phyloP scores from a whole-genome alignment of 2,888 invertebrate genomes.

The Drosophila anceps region DNA sequence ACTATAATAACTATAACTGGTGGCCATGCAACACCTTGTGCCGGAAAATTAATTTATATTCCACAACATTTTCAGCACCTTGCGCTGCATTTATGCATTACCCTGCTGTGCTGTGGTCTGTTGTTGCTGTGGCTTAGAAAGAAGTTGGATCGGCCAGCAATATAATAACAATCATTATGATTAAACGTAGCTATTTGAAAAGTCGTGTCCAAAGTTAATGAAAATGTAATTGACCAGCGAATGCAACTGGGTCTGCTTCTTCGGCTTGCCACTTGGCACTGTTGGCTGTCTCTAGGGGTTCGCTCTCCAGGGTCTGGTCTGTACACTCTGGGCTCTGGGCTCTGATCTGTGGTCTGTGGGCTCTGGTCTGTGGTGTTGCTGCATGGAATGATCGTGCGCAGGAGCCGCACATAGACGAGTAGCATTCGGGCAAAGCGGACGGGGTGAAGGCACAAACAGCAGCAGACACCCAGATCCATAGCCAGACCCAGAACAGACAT shows the following conservation, averaged over 20 bases:
- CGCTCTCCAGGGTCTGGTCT: conserved; percentile 7
- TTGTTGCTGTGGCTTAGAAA: conserved; percentile 56
- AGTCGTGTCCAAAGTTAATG: conserved; percentile 86
- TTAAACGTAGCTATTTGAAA: conserved; percentile 85
- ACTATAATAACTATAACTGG: conserved; percentile 38
- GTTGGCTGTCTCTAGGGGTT: conserved; percentile 25
- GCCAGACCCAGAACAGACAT: conserved; percentile 32
- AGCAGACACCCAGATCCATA: conserved; percentile 40
- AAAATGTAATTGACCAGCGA: conserved; percentile 86
- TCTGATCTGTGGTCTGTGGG: conserved; percentile 26
- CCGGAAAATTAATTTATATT: conserved; percentile 61
- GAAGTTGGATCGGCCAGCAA: conserved; percentile 33
- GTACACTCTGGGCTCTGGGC: not conserved
- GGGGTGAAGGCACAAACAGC: conserved; percentile 24
- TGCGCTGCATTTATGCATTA: conserved; percentile 49
- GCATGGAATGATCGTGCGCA: conserved; percentile 52
- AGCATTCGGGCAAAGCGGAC: conserved; percentile 21
- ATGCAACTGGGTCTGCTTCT: conserved; percentile 71
- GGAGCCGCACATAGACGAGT: conserved; percentile 50
- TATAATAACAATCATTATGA: conserved; percentile 85
- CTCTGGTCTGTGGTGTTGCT: conserved; percentile 45
- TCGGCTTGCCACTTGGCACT: conserved; percentile 20
- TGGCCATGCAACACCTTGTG: conserved; percentile 44
- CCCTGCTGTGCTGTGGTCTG: conserved; percentile 1
- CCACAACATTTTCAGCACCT: conserved; percentile 74